Conservation (phyloP, 2,113 vertebrate species). For the Mobula birostris region DNA sequence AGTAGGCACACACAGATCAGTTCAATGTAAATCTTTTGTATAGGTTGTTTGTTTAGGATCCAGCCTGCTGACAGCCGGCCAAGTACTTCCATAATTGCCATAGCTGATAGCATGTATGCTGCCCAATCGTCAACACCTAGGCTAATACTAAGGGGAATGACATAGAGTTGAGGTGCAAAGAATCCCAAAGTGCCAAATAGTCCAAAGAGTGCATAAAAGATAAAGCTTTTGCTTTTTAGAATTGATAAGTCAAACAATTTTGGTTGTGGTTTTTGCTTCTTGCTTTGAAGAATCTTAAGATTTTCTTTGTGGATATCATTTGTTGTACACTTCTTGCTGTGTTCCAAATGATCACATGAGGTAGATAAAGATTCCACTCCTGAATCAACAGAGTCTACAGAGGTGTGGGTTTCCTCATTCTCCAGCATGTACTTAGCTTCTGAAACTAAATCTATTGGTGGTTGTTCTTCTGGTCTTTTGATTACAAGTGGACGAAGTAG, state of each 20-base stretch:
- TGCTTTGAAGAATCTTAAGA: conserved; percentile 41
- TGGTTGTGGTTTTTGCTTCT: conserved; percentile 44
- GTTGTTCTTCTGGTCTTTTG: conserved; percentile 35
- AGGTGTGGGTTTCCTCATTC: conserved; percentile 77
- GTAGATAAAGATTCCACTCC: conserved; percentile 77
- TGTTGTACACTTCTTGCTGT: conserved; percentile 43
- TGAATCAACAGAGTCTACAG: conserved; percentile 81
- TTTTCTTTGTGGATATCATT: conserved; percentile 42
- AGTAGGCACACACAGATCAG: conserved; percentile 68
- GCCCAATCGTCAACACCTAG: conserved; percentile 70
- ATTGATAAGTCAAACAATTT: conserved; percentile 81
- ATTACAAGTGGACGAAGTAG: conserved; percentile 77
- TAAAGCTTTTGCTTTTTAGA: conserved; percentile 76
- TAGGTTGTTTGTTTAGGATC: conserved; percentile 62
- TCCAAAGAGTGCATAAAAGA: conserved; percentile 84
- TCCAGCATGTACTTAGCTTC: conserved; percentile 72
- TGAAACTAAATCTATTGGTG: conserved; percentile 46
- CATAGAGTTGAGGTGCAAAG: conserved; percentile 83
- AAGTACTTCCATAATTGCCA: conserved; percentile 81
- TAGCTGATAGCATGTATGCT: conserved; percentile 72
- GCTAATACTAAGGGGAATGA: conserved; percentile 81
- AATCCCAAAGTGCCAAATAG: conserved; percentile 91
- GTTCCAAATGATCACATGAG: conserved; percentile 60
- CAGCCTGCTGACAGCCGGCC: conserved; percentile 75
- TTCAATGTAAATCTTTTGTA: conserved; percentile 81